Base-by-base conservation (phyloP, 2,888 invertebrate species). In the Chaetoderma sp. region DNA sequence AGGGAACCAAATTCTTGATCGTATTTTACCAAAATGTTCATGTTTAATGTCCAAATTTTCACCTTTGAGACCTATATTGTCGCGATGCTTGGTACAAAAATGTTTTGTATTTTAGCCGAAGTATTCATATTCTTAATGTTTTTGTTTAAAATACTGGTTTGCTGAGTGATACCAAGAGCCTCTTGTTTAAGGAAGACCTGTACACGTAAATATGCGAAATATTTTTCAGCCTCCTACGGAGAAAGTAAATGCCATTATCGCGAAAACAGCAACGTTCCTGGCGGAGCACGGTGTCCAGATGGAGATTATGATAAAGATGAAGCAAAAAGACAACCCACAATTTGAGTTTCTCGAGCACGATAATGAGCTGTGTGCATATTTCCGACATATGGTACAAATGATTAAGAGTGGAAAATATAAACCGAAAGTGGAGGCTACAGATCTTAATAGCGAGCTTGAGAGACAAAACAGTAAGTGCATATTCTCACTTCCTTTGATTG, bases 261-360 rank as follows among this genome's bases (percentile, higher is more conserved):
- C 97, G 83, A 96, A 96, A 87, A 99, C 89, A 0, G 89, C 89
- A 1, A 68, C 75, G 44, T 90, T 90, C 78, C 87, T 90, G 16
- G 87, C 87, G 2, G 90, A 91, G 55, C 96, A 98, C 83, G 98
- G 98, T 0, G 90, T 92, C 6, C 99, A 99, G 88, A 98, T 99
- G 98, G 99, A 99, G 88, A 97, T 99, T 75, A 90, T 99, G 13
- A 92, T 99, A 74, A 98, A 98, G 87, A 95, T 98, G 3, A 99
- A 98, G 87, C 99, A 99, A 87, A 90, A 93, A 0, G 92, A 93
- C 82, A 98, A 98, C 88, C 90, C 92, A 0, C 94, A 96, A 88
- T 99, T 99, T 88, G 90, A 93, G 72, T 99, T 99, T 88, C 89
- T 99, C 65, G 93, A 94, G 65, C 94, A 93, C 82, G 94, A 94